Base-by-base conservation (phyloP, 2,888 invertebrate genomes). In the Colletes collaris region DNA sequence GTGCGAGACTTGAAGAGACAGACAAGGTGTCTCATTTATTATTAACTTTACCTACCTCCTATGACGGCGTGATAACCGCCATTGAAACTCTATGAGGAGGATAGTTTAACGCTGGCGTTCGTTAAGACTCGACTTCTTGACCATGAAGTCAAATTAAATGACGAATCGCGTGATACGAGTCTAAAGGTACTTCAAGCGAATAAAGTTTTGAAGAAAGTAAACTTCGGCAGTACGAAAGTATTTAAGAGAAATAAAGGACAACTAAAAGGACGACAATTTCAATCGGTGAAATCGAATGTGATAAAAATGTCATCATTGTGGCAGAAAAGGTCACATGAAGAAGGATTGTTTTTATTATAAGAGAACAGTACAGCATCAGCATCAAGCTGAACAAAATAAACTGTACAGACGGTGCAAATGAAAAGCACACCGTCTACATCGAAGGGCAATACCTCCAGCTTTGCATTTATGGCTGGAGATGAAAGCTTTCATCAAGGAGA, bases 311-410 rank as follows among this genome's bases (percentile, higher is more conserved):
- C n/a, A 35, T 3, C 69, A 69, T 2, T 69, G 62, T 56, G 19
- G 56, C 0, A 66, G 56, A n/a, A 55, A 66, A n/a, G n/a, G 46
- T 3, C 66, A 56, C 4, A 27, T 27, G 6, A 46, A 13, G 8
- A 66, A 46, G n/a, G 46, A 56, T 7, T 66, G 56, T n/a, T 66
- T 7, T 35, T 66, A 66, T 35, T n/a, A 66, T 46, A 46, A 56
- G 6, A 55, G 55, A n/a, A 44, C 40, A 40, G 4, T 40, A 0
- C 19, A 65, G 16, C 11, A 16, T 0, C 19, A 65, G 16, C 16
- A 16, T 8, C 19, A 56, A 4, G 8, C 13, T 13, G n/a, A 67
- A 2, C 0, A n/a, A 8, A 37, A 13, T 4, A 67, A 8, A 5
- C 46, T 2, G 10, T 63, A 7, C 13, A 56, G n/a, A 67, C 56